Evolutionary conservation across 1,140 invertebrate species (phyloP).

Genomic region (Magallana angulata): DNA sequence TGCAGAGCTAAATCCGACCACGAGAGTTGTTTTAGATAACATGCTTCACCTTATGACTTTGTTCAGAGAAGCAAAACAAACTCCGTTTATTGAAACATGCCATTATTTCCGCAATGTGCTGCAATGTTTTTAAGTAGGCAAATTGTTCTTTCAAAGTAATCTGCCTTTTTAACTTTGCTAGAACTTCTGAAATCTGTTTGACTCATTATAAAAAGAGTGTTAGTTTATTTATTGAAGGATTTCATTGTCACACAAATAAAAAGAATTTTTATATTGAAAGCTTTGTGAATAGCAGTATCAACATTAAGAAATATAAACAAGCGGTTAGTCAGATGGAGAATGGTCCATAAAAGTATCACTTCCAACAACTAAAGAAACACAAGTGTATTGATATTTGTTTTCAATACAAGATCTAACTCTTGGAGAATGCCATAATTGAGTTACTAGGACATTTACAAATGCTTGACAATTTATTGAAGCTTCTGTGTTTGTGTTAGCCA

Average conservation of each 20-base stretch:
- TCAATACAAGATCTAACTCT: slow-evolving; percentile 6
- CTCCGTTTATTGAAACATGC: background rate
- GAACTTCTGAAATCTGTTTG: background rate
- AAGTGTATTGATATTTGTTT: slow-evolving; percentile 17
- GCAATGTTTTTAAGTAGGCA: background rate
- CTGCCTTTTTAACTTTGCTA: background rate
- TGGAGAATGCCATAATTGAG: slow-evolving; percentile 8
- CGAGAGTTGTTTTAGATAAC: background rate
- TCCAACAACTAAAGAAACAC: background rate
- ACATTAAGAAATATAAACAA: background rate
- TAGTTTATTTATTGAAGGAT: background rate
- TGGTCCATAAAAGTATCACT: background rate
- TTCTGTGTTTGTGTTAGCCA: background rate
- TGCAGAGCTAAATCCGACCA: background rate
- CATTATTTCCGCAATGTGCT: slow-evolving; percentile 19
- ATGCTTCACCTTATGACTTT: background rate
- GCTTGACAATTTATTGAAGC: slow-evolving; percentile 31
- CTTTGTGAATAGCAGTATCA: background rate
- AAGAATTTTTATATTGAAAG: background rate
- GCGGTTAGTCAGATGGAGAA: slow-evolving; percentile 7
- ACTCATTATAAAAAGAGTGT: background rate
- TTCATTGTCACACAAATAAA: background rate
- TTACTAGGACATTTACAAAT: slow-evolving; percentile 25
- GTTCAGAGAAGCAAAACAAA: background rate
- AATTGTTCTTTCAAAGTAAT: slow-evolving; percentile 11